These are phyloP conservation scores for Oplegnathus fasciatus DNA, from an alignment of 2,113 vertebrate genomes.

Conservation along the genomic window DNA sequence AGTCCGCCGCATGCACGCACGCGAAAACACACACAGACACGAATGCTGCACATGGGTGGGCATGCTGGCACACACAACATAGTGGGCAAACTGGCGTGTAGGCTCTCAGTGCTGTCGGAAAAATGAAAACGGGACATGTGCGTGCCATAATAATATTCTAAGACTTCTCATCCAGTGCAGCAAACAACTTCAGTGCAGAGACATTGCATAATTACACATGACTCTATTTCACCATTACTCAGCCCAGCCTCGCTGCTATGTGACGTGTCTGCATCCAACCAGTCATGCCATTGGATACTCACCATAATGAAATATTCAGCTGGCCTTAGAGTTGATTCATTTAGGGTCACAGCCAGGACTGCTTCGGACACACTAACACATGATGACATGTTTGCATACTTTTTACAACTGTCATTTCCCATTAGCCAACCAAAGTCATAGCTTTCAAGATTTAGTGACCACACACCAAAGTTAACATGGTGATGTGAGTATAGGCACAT, in stretches of 20 bases:
- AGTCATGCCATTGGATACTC: slow-evolving; percentile 15
- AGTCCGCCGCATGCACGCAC: slow-evolving; percentile 33
- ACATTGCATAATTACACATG: slow-evolving; percentile 32
- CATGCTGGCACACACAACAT: slow-evolving; percentile 41
- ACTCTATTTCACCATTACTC: slow-evolving; percentile 32
- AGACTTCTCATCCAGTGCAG: slow-evolving; percentile 30
- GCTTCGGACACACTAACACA: background rate
- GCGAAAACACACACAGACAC: slow-evolving; percentile 8
- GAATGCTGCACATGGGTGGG: slow-evolving; percentile 37
- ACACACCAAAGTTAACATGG: background rate
- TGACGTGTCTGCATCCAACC: background rate
- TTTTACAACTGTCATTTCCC: background rate
- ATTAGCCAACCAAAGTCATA: background rate
- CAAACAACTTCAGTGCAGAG: slow-evolving; percentile 14
- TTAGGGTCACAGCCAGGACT: background rate
- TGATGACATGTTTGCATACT: slow-evolving; percentile 1
- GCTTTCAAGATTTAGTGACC: background rate
- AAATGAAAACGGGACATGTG: slow-evolving; percentile 21
- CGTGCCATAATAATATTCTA: slow-evolving; percentile 34
- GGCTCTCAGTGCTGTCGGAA: slow-evolving; percentile 20
- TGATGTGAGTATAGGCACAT: background rate
- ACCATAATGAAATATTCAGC: slow-evolving; percentile 13
- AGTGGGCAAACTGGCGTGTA: slow-evolving; percentile 1
- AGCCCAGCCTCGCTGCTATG: background rate
- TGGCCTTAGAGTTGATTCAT: slow-evolving; percentile 1